These are phyloP conservation scores for Penelope pileata DNA, from an alignment of 2,113 vertebrate genomes.

Conservation along the genomic window DNA sequence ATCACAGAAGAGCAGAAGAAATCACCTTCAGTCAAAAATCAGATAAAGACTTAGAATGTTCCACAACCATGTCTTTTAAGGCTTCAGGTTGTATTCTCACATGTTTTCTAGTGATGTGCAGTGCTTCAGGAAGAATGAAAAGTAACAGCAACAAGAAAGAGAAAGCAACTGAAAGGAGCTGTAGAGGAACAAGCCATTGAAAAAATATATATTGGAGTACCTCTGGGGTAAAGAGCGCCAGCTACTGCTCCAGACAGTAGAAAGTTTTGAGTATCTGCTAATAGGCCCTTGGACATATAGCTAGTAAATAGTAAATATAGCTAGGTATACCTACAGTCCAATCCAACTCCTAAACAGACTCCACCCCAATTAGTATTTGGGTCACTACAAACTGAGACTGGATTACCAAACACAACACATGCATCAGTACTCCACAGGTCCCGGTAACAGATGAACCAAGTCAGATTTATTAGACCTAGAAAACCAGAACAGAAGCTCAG, in stretches of 20 bases:
- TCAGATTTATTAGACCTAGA: background rate
- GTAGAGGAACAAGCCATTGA: background rate
- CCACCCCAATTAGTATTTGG: background rate
- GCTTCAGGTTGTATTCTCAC: background rate
- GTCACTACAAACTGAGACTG: background rate
- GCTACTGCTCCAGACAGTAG: background rate
- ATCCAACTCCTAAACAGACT: background rate
- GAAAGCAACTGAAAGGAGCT: background rate
- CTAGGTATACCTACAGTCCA: background rate
- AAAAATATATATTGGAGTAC: background rate
- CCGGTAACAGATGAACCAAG: background rate
- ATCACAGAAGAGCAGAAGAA: background rate
- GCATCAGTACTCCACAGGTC: background rate
- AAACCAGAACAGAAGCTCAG: background rate
- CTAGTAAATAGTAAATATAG: too few relatives aligned
- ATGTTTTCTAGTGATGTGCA: background rate
- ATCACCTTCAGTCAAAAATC: background rate
- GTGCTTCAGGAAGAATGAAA: background rate
- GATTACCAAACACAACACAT: background rate
- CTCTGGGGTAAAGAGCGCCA: background rate
- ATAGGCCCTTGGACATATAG: background rate
- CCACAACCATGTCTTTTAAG: background rate
- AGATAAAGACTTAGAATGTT: background rate
- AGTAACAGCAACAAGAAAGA: background rate
- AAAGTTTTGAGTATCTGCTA: background rate